Evolutionary conservation across 1,140 invertebrate genomes (phyloP).

Genomic region (Rhynchophorus ferrugineus): DNA sequence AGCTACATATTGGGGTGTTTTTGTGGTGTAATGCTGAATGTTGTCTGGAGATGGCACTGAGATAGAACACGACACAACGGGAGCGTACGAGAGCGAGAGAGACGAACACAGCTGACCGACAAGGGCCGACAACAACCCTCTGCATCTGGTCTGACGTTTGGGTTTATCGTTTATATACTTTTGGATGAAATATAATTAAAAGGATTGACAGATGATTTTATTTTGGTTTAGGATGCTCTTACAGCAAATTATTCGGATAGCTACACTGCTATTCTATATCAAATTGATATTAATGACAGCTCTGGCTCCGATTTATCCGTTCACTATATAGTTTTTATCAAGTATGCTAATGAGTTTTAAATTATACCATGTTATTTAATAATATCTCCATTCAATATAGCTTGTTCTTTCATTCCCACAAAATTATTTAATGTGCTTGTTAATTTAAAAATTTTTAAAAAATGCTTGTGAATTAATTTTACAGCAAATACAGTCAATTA

Average conservation of each 20-base stretch:
- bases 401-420: too few relatives aligned
- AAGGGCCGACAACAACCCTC: conserved; percentile 23
- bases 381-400: too few relatives aligned
- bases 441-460: too few relatives aligned
- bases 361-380: too few relatives aligned
- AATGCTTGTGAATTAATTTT: too few relatives aligned
- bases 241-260: conserved; percentile 10
- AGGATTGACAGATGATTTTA: conserved; percentile 20
- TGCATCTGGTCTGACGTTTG: conserved; percentile 23
- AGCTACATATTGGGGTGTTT: conserved; percentile 43
- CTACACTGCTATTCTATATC: conserved; percentile 13
- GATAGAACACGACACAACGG: conserved; percentile 41
- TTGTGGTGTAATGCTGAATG: conserved; percentile 43
- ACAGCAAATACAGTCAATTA: too few relatives aligned
- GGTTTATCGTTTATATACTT: conserved; percentile 24
- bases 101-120: conserved; percentile 27
- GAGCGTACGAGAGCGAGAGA: conserved; percentile 37
- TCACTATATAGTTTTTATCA: too few relatives aligned
- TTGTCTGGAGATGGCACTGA: conserved; percentile 43
- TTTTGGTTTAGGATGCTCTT: conserved; percentile 11
- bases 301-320: too few relatives aligned
- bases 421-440: too few relatives aligned
- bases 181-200: conserved; percentile 22
- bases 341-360: too few relatives aligned
- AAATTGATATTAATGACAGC: conserved; percentile 17